These are phyloP conservation scores for Notechis scutatus DNA, from an alignment of 2,113 vertebrate species.

Conservation along the genomic window DNA sequence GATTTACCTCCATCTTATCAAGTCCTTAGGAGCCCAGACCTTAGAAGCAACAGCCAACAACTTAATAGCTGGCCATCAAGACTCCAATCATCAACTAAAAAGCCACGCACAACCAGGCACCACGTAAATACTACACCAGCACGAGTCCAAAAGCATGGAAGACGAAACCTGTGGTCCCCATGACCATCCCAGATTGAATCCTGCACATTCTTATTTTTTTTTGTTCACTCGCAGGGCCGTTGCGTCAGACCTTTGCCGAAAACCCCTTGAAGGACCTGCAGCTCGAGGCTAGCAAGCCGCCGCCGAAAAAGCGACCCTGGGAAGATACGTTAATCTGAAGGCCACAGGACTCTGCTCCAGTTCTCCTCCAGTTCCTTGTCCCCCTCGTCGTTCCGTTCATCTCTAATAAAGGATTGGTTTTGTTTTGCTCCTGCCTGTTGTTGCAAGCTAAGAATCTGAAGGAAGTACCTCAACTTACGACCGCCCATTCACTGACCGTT, in stretches of 20 bases:
- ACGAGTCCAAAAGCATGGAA: not conserved
- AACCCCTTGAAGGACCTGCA: slow-evolving; percentile 76
- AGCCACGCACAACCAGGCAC: too few species aligned
- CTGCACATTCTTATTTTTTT: not conserved
- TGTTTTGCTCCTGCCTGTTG: not conserved
- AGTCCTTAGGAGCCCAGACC: too few species aligned
- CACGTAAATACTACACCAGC: not conserved
- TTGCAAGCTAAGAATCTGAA: not conserved
- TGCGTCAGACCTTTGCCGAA: slow-evolving; percentile 84
- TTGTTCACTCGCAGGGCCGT: slow-evolving; percentile 69
- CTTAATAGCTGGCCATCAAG: too few species aligned
- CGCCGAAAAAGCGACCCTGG: slow-evolving; percentile 68
- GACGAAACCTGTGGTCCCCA: not conserved
- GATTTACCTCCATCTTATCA: too few species aligned
- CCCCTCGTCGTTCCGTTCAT: not conserved
- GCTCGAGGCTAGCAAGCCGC: not conserved
- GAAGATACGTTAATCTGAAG: slow-evolving; percentile 76
- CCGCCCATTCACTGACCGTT: not conserved
- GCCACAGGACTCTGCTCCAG: not conserved
- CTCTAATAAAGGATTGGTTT: not conserved
- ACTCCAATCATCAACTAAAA: too few species aligned
- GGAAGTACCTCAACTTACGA: not conserved
- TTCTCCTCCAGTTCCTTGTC: not conserved
- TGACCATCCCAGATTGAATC: not conserved
- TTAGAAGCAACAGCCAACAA: too few species aligned